Conservation (phyloP, 2,888 invertebrate genomes). For the Lobophora halterata region DNA sequence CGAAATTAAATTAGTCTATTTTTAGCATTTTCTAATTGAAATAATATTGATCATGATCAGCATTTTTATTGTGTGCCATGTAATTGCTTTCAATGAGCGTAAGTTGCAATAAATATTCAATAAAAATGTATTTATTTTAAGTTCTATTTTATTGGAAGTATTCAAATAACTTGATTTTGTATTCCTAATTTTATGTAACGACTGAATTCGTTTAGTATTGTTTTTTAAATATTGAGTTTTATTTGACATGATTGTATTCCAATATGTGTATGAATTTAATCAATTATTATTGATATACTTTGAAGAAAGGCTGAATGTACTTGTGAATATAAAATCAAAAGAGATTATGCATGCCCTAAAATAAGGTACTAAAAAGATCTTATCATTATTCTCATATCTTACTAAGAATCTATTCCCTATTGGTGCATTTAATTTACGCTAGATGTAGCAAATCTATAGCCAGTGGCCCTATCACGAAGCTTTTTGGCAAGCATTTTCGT, state of each 20-base stretch:
- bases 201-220: slow-evolving; percentile 20
- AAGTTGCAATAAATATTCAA: slow-evolving; percentile 4
- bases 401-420: slow-evolving; percentile 41
- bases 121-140: slow-evolving; percentile 4
- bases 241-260: slow-evolving; percentile 17
- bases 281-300: slow-evolving; percentile 33
- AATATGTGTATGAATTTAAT: slow-evolving; percentile 13
- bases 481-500: no score
- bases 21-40: no score
- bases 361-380: slow-evolving; percentile 46
- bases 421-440: slow-evolving; percentile 57
- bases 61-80: slow-evolving; percentile 12
- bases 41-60: slow-evolving; percentile 12
- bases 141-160: slow-evolving; percentile 3
- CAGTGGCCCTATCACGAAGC: no score
- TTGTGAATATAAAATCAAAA: slow-evolving; percentile 33
- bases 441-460: slow-evolving; percentile 24
- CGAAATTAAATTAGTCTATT: no score
- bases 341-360: slow-evolving; percentile 30
- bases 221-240: slow-evolving; percentile 18
- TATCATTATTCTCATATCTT: slow-evolving; percentile 31
- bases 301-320: slow-evolving; percentile 42
- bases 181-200: slow-evolving; percentile 13
- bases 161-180: slow-evolving; percentile 5
- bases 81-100: neutral